Conservation (phyloP, 1,140 invertebrate genomes). For the Diprion similis region DNA sequence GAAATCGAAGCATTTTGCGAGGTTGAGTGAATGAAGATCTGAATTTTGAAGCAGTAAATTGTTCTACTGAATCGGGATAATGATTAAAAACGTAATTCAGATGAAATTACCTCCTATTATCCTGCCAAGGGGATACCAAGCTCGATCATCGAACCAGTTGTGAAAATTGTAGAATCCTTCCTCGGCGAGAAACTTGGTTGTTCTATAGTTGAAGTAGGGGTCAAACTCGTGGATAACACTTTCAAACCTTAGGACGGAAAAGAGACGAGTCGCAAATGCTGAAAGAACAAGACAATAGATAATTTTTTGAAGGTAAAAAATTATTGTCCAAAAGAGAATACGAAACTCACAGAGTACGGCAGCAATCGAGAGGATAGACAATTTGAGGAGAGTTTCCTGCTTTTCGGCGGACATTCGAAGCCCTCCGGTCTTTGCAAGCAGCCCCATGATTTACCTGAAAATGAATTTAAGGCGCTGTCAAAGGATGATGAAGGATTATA, state of each 20-base stretch:
- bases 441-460: conserved; percentile 42
- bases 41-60: conserved; percentile 6
- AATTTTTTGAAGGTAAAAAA: not conserved
- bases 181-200: conserved; percentile 92
- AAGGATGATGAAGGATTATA: no score
- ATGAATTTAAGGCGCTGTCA: no score
- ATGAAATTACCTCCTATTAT: conserved; percentile 85
- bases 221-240: conserved; percentile 99
- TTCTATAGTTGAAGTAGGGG: conserved; percentile 98
- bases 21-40: conserved; percentile 2
- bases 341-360: conserved; percentile 88
- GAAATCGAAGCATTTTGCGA: not conserved
- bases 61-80: not conserved
- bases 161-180: conserved; percentile 98
- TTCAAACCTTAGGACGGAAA: conserved; percentile 96
- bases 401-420: conserved; percentile 79
- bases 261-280: conserved; percentile 95
- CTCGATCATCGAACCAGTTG: conserved; percentile 99
- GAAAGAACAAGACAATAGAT: conserved; percentile 53
- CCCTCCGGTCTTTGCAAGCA: conserved; percentile 52
- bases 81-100: conserved; percentile 1
- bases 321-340: not conserved
- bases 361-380: conserved; percentile 89
- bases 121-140: conserved; percentile 97
- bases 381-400: conserved; percentile 93